Base-by-base conservation (phyloP, 2,113 vertebrate species). In the Sorex fumeus region DNA sequence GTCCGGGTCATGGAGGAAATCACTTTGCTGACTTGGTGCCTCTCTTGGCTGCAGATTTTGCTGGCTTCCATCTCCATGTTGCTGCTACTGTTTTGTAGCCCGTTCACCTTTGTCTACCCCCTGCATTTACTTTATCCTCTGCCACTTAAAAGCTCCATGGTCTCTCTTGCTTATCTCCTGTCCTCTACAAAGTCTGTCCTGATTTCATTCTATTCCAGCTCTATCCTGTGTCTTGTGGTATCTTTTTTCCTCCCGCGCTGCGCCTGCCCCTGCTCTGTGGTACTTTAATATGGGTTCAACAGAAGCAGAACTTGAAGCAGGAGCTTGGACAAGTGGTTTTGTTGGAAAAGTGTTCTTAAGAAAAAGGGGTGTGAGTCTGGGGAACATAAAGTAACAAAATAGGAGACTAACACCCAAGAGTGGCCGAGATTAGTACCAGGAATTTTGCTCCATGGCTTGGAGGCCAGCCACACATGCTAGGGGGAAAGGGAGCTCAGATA, bases 21-120 rank as follows among this genome's bases (percentile, higher is more conserved):
- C 64, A 66, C 67, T 93, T 85, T 93, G 71, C 53, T 72, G 75
- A 86, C 78, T 18, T 0, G 43, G 34, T 50, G 47, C 57, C 64
- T 85, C 92, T 72, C 1, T 3, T 81, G 86, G 7, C 36, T 81
- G 84, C 76, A 69, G 88, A 57, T 19, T 92, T 80, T 66, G 43
- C 9, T 2, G 4, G 8, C 75, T 74, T 88, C 32, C 76, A 77
- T 72, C 71, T 69, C 32, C 9, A 19, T 45, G 0, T 40, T 89
- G 40, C 3, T 15, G 43, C 28, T 60, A 30, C 60, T 66, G 36
- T 62, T 60, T 84, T 53, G 25, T 21, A 87, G 53, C n/a, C 62
- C 45, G 8, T 3, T 21, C 30, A 18, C 2, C 32, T 32, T 7
- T 30, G 1, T n/a, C 70, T 50, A 62, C 36, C 11, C 11, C 12